Evolutionary conservation across 2,113 vertebrate species (phyloP).

Genomic region (Rhinolophus ferrumequinum): DNA sequence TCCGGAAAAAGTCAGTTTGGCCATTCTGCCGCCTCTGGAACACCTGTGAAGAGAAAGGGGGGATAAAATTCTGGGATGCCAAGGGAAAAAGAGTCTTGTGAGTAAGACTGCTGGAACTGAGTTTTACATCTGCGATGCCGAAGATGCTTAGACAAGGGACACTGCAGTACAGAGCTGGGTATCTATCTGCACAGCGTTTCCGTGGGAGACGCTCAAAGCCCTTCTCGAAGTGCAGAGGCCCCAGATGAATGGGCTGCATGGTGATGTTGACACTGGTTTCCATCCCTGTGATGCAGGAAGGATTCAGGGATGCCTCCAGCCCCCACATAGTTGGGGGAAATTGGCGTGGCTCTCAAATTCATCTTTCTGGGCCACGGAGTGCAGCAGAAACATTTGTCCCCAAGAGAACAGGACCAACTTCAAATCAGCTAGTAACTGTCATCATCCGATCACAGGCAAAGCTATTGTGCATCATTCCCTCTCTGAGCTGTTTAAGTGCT

Average conservation of each 20-base stretch:
- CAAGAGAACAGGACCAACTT: constrained; percentile 44
- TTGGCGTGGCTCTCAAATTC: constrained; percentile 6
- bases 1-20: constrained; percentile 96
- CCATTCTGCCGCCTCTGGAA: constrained; percentile 98
- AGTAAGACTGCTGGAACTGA: background rate
- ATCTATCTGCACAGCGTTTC: background rate
- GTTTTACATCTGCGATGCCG: background rate
- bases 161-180: background rate
- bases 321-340: background rate
- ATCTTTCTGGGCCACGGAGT: background rate
- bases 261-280: background rate
- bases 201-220: background rate
- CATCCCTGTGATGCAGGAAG: background rate
- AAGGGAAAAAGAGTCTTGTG: background rate
- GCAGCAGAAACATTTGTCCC: constrained; percentile 63
- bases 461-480: constrained; percentile 68
- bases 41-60: constrained; percentile 86
- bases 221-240: background rate
- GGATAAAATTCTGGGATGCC: background rate
- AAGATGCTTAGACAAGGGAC: background rate
- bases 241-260: background rate
- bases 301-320: background rate
- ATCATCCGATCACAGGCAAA: constrained; percentile 56
- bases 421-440: constrained; percentile 56
- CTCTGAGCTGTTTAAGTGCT: constrained; percentile 76